Conservation (phyloP, 2,113 vertebrate species). For the Aplodontia rufa region DNA sequence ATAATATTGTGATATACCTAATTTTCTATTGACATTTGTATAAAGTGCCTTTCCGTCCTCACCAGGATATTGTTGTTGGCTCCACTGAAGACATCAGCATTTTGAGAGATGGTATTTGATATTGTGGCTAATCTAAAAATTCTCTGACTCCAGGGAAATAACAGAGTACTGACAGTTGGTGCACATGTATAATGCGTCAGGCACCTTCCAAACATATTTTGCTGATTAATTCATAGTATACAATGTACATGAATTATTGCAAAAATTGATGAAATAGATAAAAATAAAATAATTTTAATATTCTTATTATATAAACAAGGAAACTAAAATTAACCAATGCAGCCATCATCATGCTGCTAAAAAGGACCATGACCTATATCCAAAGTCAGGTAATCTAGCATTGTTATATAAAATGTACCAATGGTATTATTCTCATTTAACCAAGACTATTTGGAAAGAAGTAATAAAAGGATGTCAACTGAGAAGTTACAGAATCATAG, state of each 20-base stretch:
- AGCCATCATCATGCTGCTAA: neutral
- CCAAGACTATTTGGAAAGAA: neutral
- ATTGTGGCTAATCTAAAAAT: neutral
- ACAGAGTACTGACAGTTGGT: neutral
- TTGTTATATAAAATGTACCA: neutral
- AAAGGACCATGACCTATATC: neutral
- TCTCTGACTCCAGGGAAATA: neutral
- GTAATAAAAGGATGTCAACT: neutral
- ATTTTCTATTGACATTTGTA: neutral
- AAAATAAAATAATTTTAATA: neutral
- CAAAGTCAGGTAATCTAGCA: neutral
- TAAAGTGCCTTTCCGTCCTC: neutral
- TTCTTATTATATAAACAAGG: neutral
- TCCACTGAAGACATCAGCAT: neutral
- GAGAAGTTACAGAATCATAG: constrained; percentile 39
- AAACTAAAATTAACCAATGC: neutral
- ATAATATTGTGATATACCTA: neutral
- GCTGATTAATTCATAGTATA: neutral
- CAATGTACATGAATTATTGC: neutral
- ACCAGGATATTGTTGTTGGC: neutral
- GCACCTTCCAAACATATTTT: neutral
- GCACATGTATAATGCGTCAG: neutral
- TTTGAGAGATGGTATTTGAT: neutral
- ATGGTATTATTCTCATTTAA: neutral
- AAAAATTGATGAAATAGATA: too few relatives aligned